A percentile compares a stretch with the other conserved stretches of the same genome.
These are phyloP conservation scores for Propithecus deckenii DNA, from an alignment of 2,797 vertebrate species.

Conservation along the genomic window DNA sequence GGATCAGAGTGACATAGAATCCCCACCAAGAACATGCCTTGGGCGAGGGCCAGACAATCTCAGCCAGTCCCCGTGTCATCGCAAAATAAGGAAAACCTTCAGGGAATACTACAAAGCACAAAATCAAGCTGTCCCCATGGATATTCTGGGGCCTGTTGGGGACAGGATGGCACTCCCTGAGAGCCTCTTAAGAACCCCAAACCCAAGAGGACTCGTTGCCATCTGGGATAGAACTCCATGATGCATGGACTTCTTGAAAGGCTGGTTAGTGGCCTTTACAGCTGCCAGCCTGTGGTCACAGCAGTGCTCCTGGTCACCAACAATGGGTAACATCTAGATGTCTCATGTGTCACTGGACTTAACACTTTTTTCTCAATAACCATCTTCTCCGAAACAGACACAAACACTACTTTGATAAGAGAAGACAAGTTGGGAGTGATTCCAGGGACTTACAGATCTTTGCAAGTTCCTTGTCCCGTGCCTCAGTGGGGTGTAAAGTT, in stretches of 20 bases:
- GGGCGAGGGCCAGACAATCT: not conserved
- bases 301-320: not conserved
- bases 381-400: not conserved
- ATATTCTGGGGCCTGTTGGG: not conserved
- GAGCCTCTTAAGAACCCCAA: not conserved
- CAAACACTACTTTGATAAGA: not conserved
- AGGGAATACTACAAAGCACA: too few species aligned
- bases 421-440: not conserved
- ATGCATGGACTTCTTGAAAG: not conserved
- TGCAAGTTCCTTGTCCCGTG: not conserved
- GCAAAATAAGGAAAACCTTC: not conserved
- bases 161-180: accelerated
- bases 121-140: not conserved
- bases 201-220: not conserved
- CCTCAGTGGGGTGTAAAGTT: not conserved
- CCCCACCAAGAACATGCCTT: not conserved
- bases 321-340: too few species aligned
- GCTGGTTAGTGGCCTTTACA: not conserved
- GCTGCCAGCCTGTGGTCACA: not conserved
- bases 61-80: not conserved
- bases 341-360: not conserved
- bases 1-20: not conserved
- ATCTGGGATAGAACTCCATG: not conserved
- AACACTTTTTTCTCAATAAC: not conserved
- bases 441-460: not conserved